A percentile compares a stretch with the other conserved stretches of the same genome.
These are phyloP conservation scores for Seriola rivoliana DNA, from an alignment of 2,113 vertebrate genomes.

Conservation along the genomic window DNA sequence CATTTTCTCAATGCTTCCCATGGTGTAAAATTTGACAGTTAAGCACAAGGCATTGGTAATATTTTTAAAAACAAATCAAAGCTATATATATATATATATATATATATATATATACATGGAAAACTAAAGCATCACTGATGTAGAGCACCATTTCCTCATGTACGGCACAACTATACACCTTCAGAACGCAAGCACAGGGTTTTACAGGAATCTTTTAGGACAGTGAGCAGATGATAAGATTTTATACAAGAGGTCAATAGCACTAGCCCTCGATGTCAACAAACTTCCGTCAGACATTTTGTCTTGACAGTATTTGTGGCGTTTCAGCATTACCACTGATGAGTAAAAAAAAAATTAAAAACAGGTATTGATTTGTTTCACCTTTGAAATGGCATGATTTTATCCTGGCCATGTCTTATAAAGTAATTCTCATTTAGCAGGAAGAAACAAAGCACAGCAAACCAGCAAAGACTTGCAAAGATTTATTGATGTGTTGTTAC, in stretches of 20 bases:
- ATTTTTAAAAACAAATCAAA: constrained; percentile 46
- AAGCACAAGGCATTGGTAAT: constrained; percentile 65
- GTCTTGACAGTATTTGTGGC: constrained; percentile 16
- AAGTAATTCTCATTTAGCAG: constrained; percentile 9
- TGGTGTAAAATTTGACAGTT: constrained; percentile 31
- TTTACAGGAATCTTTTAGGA: constrained; percentile 29
- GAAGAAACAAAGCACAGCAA: constrained; percentile 46
- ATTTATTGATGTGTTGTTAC: constrained; percentile 38
- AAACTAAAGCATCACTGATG: constrained; percentile 40
- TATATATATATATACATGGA: constrained; percentile 10
- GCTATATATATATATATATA: constrained; percentile 22
- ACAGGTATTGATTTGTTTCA: constrained; percentile 29
- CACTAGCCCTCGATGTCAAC: constrained; percentile 43
- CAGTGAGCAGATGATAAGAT: not conserved
- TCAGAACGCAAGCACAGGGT: constrained; percentile 59
- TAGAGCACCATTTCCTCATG: constrained; percentile 59
- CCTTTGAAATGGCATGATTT: constrained; percentile 42
- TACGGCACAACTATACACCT: constrained; percentile 54
- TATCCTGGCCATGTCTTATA: not conserved
- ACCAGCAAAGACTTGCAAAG: constrained; percentile 51
- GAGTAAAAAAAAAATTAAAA: constrained; percentile 18
- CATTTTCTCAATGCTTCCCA: constrained; percentile 45
- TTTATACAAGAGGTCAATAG: constrained; percentile 34
- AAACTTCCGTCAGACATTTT: constrained; percentile 13
- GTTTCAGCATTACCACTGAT: constrained; percentile 35